Evolutionary conservation across 2,888 invertebrate genomes (phyloP).

Genomic region (Stenolophus ochropezus): DNA sequence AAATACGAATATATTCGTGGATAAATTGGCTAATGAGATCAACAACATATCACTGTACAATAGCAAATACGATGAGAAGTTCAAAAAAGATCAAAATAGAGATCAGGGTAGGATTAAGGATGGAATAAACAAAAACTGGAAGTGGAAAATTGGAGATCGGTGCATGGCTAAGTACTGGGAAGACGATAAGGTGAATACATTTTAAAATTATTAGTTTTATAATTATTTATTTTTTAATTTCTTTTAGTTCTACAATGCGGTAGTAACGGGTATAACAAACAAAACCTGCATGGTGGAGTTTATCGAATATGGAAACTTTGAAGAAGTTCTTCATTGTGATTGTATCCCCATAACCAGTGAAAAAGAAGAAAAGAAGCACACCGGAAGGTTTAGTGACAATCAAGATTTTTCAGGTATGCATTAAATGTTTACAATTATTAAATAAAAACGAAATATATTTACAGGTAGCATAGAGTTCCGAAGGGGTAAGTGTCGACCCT

Average conservation of each 20-base stretch:
- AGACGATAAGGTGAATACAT: constrained; percentile 83
- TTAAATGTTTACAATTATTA: neutral
- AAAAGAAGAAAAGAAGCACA: constrained; percentile 40
- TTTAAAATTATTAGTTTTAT: constrained; percentile 56
- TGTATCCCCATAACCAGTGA: constrained; percentile 79
- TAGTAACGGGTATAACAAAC: constrained; percentile 87
- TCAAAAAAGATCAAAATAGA: constrained; percentile 30
- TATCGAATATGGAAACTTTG: constrained; percentile 91
- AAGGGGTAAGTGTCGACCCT: constrained; percentile 51
- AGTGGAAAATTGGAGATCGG: constrained; percentile 87
- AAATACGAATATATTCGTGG: constrained; percentile 57
- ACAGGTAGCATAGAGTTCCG: constrained; percentile 55
- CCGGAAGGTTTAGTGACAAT: constrained; percentile 17
- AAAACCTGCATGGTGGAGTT: constrained; percentile 91
- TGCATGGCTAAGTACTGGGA: constrained; percentile 96
- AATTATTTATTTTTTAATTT: constrained; percentile 57
- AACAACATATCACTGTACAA: constrained; percentile 59
- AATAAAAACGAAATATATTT: constrained; percentile 19
- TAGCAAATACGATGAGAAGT: constrained; percentile 50
- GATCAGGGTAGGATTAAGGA: constrained; percentile 30
- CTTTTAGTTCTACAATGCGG: constrained; percentile 87
- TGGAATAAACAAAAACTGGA: constrained; percentile 67
- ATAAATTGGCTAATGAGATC: constrained; percentile 54
- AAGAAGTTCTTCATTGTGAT: constrained; percentile 89
- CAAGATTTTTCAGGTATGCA: constrained; percentile 47